Evolutionary conservation across 2,113 vertebrate genomes (phyloP).

Genomic region (Nothobranchius furzeri): DNA sequence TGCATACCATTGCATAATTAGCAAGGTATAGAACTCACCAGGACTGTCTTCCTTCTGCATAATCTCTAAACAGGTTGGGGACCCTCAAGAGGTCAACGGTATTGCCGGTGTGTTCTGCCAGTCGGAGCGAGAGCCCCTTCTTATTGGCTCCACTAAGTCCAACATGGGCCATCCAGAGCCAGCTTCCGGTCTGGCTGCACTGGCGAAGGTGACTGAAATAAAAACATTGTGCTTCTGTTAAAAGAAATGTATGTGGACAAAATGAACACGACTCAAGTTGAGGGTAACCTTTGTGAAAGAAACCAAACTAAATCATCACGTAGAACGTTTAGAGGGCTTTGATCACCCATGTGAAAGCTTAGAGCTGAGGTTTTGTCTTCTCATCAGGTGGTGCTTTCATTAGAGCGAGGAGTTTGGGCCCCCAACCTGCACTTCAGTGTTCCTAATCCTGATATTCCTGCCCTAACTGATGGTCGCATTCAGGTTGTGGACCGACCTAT

Average conservation of each 20-base stretch:
- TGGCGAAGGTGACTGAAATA: conserved; percentile 85
- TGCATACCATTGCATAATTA: too few relatives aligned
- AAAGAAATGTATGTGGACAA: neutral
- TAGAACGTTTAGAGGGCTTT: too few relatives aligned
- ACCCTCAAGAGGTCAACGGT: conserved; percentile 91
- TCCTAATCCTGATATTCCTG: conserved; percentile 89
- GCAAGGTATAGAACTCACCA: too few relatives aligned
- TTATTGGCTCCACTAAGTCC: conserved; percentile 95
- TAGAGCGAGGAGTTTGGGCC: conserved; percentile 91
- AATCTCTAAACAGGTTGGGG: conserved; percentile 83
- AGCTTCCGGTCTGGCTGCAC: conserved; percentile 88
- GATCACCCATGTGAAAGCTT: too few relatives aligned
- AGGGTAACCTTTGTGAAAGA: too few relatives aligned
- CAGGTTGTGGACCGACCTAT: conserved; percentile 84
- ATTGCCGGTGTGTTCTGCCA: conserved; percentile 84
- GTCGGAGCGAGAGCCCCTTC: conserved; percentile 78
- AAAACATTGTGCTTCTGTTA: neutral
- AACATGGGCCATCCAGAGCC: conserved; percentile 98
- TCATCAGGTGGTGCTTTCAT: conserved; percentile 86
- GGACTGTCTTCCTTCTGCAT: too few relatives aligned
- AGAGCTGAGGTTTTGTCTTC: neutral
- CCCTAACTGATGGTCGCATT: conserved; percentile 82
- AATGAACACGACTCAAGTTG: too few relatives aligned
- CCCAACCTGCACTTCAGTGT: conserved; percentile 90
- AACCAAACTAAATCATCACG: too few relatives aligned